Evolutionary conservation across 2,888 invertebrate genomes (phyloP).

Genomic region (Clunio marinus): DNA sequence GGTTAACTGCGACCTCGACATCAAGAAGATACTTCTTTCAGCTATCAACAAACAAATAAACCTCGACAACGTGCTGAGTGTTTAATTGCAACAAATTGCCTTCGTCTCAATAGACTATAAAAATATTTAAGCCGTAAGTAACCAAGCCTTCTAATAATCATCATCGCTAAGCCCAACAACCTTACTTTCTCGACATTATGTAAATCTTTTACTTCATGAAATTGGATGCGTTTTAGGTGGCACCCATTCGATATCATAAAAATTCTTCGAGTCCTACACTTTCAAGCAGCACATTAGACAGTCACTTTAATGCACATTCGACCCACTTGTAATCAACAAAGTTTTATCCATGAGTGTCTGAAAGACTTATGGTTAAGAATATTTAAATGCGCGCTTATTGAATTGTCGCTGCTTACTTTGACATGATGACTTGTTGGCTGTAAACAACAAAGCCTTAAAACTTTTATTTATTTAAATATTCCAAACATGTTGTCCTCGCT

Average conservation of each 20-base stretch:
- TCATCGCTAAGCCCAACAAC: background rate
- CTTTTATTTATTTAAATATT: conserved; percentile 23
- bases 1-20: background rate
- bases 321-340: conserved; percentile 27
- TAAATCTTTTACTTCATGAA: conserved; percentile 4
- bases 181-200: conserved; percentile 20
- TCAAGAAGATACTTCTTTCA: background rate
- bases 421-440: conserved; percentile 32
- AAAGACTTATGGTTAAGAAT: background rate
- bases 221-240: conserved; percentile 12
- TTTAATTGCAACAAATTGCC: conserved; percentile 19
- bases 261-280: conserved; percentile 28
- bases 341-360: background rate
- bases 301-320: conserved; percentile 18
- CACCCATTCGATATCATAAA: conserved; percentile 15
- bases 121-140: conserved; percentile 21
- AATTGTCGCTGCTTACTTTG: too few relatives aligned
- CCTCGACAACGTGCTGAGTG: background rate
- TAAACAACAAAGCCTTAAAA: too few relatives aligned
- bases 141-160: conserved; percentile 32
- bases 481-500: background rate
- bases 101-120: too few relatives aligned
- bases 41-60: background rate
- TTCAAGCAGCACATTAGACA: conserved; percentile 5
- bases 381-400: background rate